Percentiles rank a stretch among this genome's conserved stretches.
Conservation (phyloP, 2,797 vertebrate species). For the Aldrovandia affinis region DNA sequence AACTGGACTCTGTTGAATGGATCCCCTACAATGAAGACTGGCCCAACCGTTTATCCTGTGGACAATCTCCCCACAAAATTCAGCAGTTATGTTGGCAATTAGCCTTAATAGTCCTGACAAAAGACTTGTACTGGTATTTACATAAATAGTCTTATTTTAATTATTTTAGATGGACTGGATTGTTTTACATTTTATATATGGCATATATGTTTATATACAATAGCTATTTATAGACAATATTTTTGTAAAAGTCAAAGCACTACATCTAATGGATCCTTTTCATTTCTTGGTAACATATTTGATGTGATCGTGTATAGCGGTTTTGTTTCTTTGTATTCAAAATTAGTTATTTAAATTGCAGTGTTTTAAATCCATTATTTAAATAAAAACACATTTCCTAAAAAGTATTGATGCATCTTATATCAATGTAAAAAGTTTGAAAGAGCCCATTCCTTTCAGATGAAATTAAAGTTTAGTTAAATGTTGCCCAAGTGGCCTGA, state of each 20-base stretch:
- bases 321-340: not conserved
- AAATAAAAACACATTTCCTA: not conserved
- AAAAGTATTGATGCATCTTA: not conserved
- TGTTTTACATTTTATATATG: constrained; percentile 17
- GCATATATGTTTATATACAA: constrained; percentile 1
- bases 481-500: too few species aligned
- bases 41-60: constrained; percentile 91
- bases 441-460: too few species aligned
- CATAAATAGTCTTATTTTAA: not conserved
- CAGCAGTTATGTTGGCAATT: constrained; percentile 74
- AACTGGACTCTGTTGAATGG: constrained; percentile 94
- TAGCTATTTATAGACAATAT: constrained; percentile 26
- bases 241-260: constrained; percentile 3
- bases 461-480: too few species aligned
- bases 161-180: not conserved
- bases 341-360: not conserved
- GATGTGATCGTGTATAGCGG: constrained; percentile 4
- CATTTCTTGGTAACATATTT: not conserved
- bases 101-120: constrained; percentile 39
- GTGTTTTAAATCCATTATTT: not conserved
- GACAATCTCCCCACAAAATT: constrained; percentile 95
- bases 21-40: constrained; percentile 92
- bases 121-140: not conserved
- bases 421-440: too few species aligned
- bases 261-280: not conserved